These are phyloP conservation scores for Eupithecia insigniata DNA, from an alignment of 2,888 invertebrate genomes.

Conservation along the genomic window DNA sequence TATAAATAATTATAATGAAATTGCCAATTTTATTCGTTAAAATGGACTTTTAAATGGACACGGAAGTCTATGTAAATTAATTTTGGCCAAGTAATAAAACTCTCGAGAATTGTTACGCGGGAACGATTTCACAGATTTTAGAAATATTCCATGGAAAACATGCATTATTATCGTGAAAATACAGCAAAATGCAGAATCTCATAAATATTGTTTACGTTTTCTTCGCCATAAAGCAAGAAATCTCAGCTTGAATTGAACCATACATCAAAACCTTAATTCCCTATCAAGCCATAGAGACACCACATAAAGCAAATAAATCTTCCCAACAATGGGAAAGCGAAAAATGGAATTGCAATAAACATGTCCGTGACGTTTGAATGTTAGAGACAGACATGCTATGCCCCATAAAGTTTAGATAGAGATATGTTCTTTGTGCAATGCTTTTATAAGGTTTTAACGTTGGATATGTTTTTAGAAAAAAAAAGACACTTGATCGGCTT, in stretches of 20 bases:
- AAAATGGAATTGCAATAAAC: constrained; percentile 24
- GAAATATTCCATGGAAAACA: not conserved
- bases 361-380: constrained; percentile 17
- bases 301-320: constrained; percentile 22
- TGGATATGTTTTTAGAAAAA: not conserved
- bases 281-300: constrained; percentile 19
- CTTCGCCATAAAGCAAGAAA: not conserved
- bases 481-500: not conserved
- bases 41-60: no score
- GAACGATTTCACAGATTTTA: not conserved
- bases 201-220: not conserved
- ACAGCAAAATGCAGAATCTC: not conserved
- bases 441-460: constrained; percentile 2
- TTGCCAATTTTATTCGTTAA: not conserved
- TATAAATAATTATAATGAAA: not conserved
- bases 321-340: constrained; percentile 24
- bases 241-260: constrained; percentile 3
- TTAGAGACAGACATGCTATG: constrained; percentile 21
- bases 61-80: not conserved
- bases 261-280: constrained; percentile 14
- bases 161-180: not conserved
- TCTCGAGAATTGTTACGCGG: not conserved
- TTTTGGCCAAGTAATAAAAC: not conserved
- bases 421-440: not conserved
- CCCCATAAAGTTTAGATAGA: constrained; percentile 24